Percentiles rank a stretch among this genome's conserved stretches.
These are phyloP conservation scores for Brachionus angularis DNA, from an alignment of 1,140 invertebrate species.

Conservation along the genomic window DNA sequence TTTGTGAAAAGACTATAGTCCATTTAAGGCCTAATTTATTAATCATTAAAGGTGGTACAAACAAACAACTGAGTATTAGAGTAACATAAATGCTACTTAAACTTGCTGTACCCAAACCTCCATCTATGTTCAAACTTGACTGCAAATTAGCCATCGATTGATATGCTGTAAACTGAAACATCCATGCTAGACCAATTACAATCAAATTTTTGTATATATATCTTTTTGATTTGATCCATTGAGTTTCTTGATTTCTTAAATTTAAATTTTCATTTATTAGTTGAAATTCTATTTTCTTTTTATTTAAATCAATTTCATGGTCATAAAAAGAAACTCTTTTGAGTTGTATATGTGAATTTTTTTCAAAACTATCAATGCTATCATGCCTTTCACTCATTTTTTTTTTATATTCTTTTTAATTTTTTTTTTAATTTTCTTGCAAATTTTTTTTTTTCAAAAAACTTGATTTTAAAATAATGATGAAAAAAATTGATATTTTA, in stretches of 20 bases:
- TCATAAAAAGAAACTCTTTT: too few species aligned
- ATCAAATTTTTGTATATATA: background rate
- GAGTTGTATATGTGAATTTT: too few species aligned
- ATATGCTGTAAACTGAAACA: background rate
- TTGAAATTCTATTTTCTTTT: too few species aligned
- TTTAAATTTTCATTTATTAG: too few species aligned
- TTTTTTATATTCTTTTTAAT: too few species aligned
- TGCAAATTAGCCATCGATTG: background rate
- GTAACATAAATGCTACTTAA: conserved; percentile 79
- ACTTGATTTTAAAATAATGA: too few species aligned
- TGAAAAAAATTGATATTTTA: too few species aligned
- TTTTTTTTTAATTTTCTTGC: too few species aligned
- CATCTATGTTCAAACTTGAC: background rate
- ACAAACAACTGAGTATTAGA: conserved; percentile 82
- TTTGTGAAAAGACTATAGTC: conserved; percentile 82
- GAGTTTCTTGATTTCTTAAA: background rate
- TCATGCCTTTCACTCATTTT: too few species aligned
- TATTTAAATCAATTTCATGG: too few species aligned
- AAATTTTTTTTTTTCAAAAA: too few species aligned
- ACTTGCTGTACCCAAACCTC: conserved; percentile 48
- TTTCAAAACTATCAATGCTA: too few species aligned
- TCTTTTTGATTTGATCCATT: background rate
- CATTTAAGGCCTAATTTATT: conserved; percentile 86
- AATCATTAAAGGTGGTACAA: conserved; percentile 74
- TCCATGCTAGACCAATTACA: background rate